A percentile compares a stretch with the other conserved stretches of the same genome.
Conservation (phyloP, 2,888 invertebrate genomes). For the Acleris sparsana region DNA sequence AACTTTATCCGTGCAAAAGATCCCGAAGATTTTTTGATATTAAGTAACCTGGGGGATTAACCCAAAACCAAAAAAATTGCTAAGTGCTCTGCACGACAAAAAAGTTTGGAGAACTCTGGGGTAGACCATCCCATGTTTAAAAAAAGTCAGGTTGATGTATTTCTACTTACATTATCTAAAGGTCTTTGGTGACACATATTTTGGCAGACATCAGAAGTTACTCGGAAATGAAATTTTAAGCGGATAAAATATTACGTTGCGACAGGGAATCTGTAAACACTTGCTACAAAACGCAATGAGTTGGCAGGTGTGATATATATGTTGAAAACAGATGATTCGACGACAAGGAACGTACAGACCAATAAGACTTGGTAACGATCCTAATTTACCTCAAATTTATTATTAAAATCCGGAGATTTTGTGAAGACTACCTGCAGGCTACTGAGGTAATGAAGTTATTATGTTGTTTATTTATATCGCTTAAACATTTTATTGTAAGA, state of each 20-base stretch:
- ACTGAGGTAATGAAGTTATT: too few relatives aligned
- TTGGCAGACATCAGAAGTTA: constrained; percentile 4
- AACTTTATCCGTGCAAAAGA: too few relatives aligned
- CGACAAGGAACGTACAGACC: not conserved
- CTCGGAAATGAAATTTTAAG: constrained; percentile 3
- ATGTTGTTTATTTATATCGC: too few relatives aligned
- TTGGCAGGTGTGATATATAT: constrained; percentile 22
- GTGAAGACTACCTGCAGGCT: not conserved
- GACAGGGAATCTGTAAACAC: constrained; percentile 31
- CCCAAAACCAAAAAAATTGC: too few relatives aligned
- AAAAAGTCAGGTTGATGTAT: too few relatives aligned
- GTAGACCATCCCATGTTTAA: too few relatives aligned
- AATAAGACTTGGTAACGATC: not conserved
- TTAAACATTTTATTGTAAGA: too few relatives aligned
- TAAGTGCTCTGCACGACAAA: too few relatives aligned
- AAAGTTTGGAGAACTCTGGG: too few relatives aligned
- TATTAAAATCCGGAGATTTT: not conserved
- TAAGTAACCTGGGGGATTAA: too few relatives aligned
- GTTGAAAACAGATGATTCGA: constrained; percentile 24
- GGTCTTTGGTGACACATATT: not conserved
- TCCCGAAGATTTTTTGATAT: too few relatives aligned
- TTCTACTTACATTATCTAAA: not conserved
- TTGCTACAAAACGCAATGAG: constrained; percentile 8
- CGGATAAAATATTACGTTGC: constrained; percentile 8
- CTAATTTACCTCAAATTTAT: not conserved